Percentiles rank a stretch among this genome's conserved stretches.
These are phyloP conservation scores for Ypsolopha sequella DNA, from an alignment of 2,888 invertebrate species.

Conservation along the genomic window DNA sequence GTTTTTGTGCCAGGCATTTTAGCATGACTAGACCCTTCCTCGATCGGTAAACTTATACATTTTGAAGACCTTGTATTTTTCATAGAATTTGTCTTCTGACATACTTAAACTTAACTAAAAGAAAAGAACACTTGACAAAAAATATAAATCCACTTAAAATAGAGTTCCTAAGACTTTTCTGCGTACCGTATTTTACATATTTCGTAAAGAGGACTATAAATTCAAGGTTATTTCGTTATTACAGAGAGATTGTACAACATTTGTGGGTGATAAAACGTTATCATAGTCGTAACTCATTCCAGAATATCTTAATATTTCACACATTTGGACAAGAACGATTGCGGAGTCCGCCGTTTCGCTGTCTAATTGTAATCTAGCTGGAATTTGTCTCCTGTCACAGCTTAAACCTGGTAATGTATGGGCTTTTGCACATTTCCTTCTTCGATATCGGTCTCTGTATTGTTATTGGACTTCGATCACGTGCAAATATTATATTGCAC, in stretches of 20 bases:
- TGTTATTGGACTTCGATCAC: too few relatives aligned
- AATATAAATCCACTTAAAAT: background rate
- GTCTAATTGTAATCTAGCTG: constrained; percentile 2
- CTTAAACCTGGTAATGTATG: too few relatives aligned
- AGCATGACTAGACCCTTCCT: too few relatives aligned
- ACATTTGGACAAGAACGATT: constrained; percentile 15
- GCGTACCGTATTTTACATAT: constrained; percentile 39
- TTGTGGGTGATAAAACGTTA: constrained; percentile 55
- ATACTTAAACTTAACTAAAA: background rate
- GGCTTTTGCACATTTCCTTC: too few relatives aligned
- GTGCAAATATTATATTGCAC: too few relatives aligned
- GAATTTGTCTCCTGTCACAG: background rate
- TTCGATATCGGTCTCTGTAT: too few relatives aligned
- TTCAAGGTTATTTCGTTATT: constrained; percentile 62
- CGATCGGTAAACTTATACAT: too few relatives aligned
- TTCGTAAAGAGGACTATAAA: constrained; percentile 60
- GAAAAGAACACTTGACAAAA: too few relatives aligned
- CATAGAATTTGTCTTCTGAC: too few relatives aligned
- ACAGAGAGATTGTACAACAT: constrained; percentile 54
- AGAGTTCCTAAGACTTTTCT: constrained; percentile 7
- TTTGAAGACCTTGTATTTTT: too few relatives aligned
- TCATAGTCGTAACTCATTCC: constrained; percentile 44
- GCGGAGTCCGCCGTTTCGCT: background rate
- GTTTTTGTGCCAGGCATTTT: too few relatives aligned
- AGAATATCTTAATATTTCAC: constrained; percentile 45